phyloP scores from a whole-genome alignment of 2,888 invertebrate genomes.

The Pomacea canaliculata region DNA sequence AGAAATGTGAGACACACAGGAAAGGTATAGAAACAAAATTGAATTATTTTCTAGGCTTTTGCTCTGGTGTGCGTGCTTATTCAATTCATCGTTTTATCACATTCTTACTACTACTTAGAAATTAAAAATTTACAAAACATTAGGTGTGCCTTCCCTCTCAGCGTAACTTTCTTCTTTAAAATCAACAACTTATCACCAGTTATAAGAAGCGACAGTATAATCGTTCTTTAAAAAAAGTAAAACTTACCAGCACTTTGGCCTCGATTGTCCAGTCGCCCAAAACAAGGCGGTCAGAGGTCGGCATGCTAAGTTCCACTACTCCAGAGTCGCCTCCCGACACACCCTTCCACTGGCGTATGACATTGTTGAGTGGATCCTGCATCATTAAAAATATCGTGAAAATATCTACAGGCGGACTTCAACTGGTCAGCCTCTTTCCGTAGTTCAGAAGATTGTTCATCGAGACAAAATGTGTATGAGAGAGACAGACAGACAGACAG shows the following conservation, averaged over 20 bases:
- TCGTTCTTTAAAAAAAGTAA: no score
- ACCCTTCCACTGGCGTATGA: conserved; percentile 82
- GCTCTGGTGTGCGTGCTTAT: no score
- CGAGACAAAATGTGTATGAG: background rate
- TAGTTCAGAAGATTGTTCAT: background rate
- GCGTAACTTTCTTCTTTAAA: no score
- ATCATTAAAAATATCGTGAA: background rate
- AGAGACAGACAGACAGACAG: no score
- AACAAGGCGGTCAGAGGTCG: conserved; percentile 84
- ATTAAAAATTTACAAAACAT: background rate
- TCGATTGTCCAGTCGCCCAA: conserved; percentile 91
- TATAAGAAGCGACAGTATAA: no score
- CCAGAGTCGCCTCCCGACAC: conserved; percentile 71
- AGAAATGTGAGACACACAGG: no score
- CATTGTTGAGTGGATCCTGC: conserved; percentile 82
- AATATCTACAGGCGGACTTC: background rate
- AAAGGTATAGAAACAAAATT: no score
- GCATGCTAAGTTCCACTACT: conserved; percentile 81
- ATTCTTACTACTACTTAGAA: no score
- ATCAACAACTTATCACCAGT: no score
- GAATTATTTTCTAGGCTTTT: no score
- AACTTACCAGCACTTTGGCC: conserved; percentile 73
- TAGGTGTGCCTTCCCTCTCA: no score
- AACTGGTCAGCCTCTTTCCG: background rate
- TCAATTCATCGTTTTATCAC: no score